These are phyloP conservation scores for Melitaea cinxia DNA, from an alignment of 1,140 invertebrate genomes.

Conservation along the genomic window DNA sequence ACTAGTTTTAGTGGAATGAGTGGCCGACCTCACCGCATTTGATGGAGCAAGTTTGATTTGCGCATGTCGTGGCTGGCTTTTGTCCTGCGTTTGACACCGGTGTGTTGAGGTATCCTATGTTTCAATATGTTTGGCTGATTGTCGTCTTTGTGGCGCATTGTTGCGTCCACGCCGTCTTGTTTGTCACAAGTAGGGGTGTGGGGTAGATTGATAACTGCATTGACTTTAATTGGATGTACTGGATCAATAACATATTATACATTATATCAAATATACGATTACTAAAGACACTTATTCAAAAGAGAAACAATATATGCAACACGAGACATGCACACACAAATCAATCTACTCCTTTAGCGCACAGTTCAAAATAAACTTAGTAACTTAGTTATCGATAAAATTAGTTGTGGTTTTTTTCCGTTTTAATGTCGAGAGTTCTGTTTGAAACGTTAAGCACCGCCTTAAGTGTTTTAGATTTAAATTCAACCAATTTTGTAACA, in stretches of 20 bases:
- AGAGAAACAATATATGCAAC: not conserved
- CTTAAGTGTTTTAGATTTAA: slow-evolving; percentile 34
- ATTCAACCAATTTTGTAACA: slow-evolving; percentile 5
- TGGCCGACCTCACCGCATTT: slow-evolving; percentile 78
- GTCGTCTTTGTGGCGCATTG: slow-evolving; percentile 67
- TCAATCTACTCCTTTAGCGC: slow-evolving; percentile 41
- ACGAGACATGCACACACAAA: slow-evolving; percentile 41
- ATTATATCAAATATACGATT: slow-evolving; percentile 29
- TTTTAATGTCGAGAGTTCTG: slow-evolving; percentile 17
- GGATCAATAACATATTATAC: not conserved
- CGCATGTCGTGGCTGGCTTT: slow-evolving; percentile 76
- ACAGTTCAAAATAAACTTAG: slow-evolving; percentile 17
- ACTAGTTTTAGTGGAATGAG: slow-evolving; percentile 79
- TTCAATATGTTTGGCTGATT: slow-evolving; percentile 71
- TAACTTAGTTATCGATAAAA: slow-evolving; percentile 25
- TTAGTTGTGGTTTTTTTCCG: slow-evolving; percentile 34
- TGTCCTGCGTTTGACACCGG: slow-evolving; percentile 71
- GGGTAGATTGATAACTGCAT: slow-evolving; percentile 62
- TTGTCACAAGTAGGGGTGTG: slow-evolving; percentile 58
- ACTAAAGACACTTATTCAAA: slow-evolving; percentile 21
- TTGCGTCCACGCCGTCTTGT: slow-evolving; percentile 68
- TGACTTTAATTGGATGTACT: not conserved
- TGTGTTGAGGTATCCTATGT: slow-evolving; percentile 73
- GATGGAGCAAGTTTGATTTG: slow-evolving; percentile 77
- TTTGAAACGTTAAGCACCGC: slow-evolving; percentile 31